Base-by-base conservation (phyloP, 2,888 invertebrate species). In the Lasioglossum figueresi region DNA sequence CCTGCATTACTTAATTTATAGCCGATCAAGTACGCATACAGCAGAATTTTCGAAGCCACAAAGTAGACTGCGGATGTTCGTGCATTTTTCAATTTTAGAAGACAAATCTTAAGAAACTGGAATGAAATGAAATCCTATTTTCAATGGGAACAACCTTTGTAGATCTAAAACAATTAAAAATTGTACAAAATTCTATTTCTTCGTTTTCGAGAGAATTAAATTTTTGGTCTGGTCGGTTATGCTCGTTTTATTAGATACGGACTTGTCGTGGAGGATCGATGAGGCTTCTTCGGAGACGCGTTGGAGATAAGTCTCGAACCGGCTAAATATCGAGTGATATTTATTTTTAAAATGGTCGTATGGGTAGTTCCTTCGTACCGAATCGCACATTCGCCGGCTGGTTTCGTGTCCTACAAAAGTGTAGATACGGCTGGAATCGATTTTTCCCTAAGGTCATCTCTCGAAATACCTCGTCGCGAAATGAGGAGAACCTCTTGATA, bases 401-500 rank as follows among this genome's bases (percentile, higher is more conserved):
- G 79, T 34, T 79, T 81, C 81, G 83, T 83, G 89, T 63, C 74
- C 84, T 73, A 88, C 89, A 87, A 88, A 90, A 84, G 87, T 78
- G 72, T 80, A 72, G 80, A 83, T 80, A 82, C 80, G 52, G 48
- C 76, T 83, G 78, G 77, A 83, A 92, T 92, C 88, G 92, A 92
- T 92, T 91, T 92, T 82, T 87, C 82, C 76, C 31, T 90, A 92
- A 92, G 92, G 92, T 89, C 90, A 85, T 81, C 82, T 83, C 84
- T 88, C 80, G 87, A 91, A 91, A 90, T 91, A 90, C 79, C 74
- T 79, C 76, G 79, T 48, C 70, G 70, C 82, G 43, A 80, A 87
- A 84, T 76, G 72, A 74, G 59, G 68, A 59, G 77, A 63, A 82
- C 77, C 74, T 76, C 63, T 80, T 71, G 87, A 88, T 84, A 82